phyloP scores from a whole-genome alignment of 2,797 vertebrate species.

The Hoplostethus mediterraneus region DNA sequence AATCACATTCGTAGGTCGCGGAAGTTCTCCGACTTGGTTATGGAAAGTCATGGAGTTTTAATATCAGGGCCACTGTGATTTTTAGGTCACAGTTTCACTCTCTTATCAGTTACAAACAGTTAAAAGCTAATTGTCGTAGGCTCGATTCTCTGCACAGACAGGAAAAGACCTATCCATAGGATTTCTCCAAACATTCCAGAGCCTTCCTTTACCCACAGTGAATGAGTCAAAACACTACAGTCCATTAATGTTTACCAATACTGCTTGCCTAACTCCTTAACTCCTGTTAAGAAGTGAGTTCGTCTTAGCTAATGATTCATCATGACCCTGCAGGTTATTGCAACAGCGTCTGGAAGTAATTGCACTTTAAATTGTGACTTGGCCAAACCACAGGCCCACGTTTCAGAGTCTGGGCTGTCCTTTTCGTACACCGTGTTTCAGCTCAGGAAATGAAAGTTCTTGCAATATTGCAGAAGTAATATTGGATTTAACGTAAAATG shows the following conservation, averaged over 20 bases:
- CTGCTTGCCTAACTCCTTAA: neutral
- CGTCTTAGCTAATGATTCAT: conserved; percentile 51
- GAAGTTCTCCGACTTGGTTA: too few species aligned
- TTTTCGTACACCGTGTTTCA: neutral
- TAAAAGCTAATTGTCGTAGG: neutral
- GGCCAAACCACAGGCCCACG: neutral
- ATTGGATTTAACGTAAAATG: neutral
- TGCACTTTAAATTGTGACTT: conserved; percentile 17
- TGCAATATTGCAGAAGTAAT: neutral
- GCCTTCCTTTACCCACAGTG: neutral
- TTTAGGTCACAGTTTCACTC: neutral
- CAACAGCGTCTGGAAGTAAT: conserved; percentile 23
- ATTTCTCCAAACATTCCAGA: neutral
- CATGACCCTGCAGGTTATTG: conserved; percentile 11
- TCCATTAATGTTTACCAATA: conserved; percentile 40
- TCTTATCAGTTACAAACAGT: neutral
- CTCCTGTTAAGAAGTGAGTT: neutral
- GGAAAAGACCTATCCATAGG: neutral
- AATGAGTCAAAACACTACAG: neutral
- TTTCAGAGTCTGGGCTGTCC: neutral
- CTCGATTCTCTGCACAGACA: neutral
- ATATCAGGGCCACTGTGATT: neutral
- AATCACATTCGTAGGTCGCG: too few species aligned
- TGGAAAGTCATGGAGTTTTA: neutral
- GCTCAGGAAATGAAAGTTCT: conserved; percentile 5